Conservation (phyloP, 2,797 vertebrate species). For the Tachyglossus aculeatus region DNA sequence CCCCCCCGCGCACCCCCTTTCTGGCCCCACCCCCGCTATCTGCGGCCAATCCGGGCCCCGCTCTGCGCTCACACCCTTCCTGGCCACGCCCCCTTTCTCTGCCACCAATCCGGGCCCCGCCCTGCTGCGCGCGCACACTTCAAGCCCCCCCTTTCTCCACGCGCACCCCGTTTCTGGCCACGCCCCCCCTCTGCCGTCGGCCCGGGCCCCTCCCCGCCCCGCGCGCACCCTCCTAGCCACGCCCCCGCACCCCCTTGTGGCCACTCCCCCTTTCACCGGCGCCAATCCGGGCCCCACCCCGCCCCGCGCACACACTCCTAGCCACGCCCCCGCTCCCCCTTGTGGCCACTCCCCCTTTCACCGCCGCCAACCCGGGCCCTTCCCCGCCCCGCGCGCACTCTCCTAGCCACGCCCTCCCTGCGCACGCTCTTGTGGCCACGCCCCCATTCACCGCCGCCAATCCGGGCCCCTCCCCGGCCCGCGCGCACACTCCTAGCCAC, state of each 20-base stretch:
- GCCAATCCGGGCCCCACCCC: slow-evolving; percentile 60
- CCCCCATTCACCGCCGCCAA: too few relatives aligned
- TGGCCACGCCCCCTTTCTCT: background rate
- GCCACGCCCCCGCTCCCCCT: background rate
- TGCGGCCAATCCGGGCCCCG: background rate
- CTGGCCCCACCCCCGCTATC: background rate
- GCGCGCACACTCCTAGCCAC: background rate
- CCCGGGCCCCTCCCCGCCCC: background rate
- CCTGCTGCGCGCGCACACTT: background rate
- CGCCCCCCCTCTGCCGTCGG: background rate
- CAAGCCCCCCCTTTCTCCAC: background rate
- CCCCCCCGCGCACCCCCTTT: background rate
- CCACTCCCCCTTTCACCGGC: background rate
- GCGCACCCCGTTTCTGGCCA: background rate
- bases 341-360: background rate
- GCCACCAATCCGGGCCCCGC: background rate
- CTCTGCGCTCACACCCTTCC: background rate
- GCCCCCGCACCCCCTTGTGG: too few relatives aligned
- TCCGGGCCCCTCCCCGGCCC: background rate
- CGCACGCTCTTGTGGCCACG: too few relatives aligned
- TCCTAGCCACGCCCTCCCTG: slow-evolving; percentile 4
- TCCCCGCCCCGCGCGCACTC: background rate
- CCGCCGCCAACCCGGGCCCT: too few relatives aligned
- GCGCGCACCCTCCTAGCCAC: background rate
- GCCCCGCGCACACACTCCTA: background rate